phyloP scores from a whole-genome alignment of 1,140 invertebrate genomes.

The Lepidurus arcticus region DNA sequence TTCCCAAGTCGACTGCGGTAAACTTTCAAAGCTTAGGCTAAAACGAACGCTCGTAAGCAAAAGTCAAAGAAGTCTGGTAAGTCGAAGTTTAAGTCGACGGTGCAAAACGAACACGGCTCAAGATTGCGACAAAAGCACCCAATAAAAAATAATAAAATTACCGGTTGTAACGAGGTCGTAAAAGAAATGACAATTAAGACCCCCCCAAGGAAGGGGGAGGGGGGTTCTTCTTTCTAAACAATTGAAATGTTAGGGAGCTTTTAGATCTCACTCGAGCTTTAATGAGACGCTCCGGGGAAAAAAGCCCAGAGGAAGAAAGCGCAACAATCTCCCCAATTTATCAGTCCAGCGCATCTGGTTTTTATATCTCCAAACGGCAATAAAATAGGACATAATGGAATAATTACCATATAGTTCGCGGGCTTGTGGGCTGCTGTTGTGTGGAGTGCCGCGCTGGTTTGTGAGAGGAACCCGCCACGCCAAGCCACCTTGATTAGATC shows the following conservation, averaged over 20 bases:
- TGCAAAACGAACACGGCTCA: not conserved
- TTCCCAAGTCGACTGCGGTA: too few relatives aligned
- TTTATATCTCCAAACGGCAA: constrained; percentile 1
- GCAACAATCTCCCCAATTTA: constrained; percentile 7
- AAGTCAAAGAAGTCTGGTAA: too few relatives aligned
- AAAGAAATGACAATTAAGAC: not conserved
- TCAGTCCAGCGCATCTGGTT: constrained; percentile 7
- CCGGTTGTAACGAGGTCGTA: too few relatives aligned
- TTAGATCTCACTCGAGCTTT: not conserved
- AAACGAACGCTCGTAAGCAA: too few relatives aligned
- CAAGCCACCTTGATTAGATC: constrained; percentile 17
- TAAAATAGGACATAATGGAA: constrained; percentile 12
- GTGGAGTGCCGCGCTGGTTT: too few relatives aligned
- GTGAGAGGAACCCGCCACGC: not conserved
- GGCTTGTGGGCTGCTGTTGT: not conserved
- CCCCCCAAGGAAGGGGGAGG: not conserved
- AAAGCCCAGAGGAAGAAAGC: not conserved
- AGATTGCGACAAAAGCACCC: too few relatives aligned
- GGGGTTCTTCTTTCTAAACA: not conserved
- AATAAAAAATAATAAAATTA: too few relatives aligned
- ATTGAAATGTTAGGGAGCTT: constrained; percentile 1
- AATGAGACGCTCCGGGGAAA: not conserved
- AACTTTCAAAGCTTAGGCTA: too few relatives aligned
- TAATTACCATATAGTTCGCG: constrained; percentile 11
- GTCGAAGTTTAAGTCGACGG: too few relatives aligned